A percentile compares a stretch with the other conserved stretches of the same genome.
These are phyloP conservation scores for Notothenia rossii DNA, from an alignment of 2,113 vertebrate species.

Conservation along the genomic window DNA sequence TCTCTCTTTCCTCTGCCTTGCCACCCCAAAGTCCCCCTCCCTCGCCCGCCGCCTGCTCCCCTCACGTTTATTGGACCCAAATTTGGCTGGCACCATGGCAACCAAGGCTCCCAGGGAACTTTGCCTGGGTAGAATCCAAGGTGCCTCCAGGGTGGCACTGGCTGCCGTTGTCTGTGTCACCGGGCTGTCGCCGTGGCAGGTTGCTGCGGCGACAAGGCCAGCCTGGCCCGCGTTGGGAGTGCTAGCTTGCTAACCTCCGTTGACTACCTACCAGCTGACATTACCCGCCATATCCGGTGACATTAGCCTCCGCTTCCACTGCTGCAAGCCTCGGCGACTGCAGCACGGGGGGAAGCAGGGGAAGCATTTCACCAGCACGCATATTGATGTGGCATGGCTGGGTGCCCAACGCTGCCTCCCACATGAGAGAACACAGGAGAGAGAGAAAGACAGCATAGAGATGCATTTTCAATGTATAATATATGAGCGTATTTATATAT, in stretches of 20 bases:
- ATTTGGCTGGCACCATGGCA: conserved; percentile 86
- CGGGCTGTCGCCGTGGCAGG: conserved; percentile 63
- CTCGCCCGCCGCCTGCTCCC: conserved; percentile 65
- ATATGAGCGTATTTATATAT: conserved; percentile 71
- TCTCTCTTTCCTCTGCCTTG: conserved; percentile 53
- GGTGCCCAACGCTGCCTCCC: conserved; percentile 81
- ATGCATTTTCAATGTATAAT: conserved; percentile 69
- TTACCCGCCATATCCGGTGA: conserved; percentile 68
- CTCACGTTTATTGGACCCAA: conserved; percentile 81
- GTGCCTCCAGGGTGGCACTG: conserved; percentile 79
- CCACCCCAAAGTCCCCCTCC: conserved; percentile 60
- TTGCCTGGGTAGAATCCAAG: conserved; percentile 83
- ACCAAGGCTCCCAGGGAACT: conserved; percentile 83
- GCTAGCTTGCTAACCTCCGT: conserved; percentile 60
- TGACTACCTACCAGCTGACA: conserved; percentile 70
- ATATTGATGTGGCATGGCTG: conserved; percentile 84
- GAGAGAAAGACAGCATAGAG: conserved; percentile 58
- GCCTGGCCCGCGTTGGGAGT: conserved; percentile 38
- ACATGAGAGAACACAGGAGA: conserved; percentile 71
- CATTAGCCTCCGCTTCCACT: conserved; percentile 59
- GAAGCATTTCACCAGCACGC: conserved; percentile 75
- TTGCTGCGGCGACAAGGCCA: conserved; percentile 57
- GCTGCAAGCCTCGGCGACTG: conserved; percentile 52
- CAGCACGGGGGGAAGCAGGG: conserved; percentile 49
- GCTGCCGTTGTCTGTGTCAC: conserved; percentile 69